Evolutionary conservation across 2,888 invertebrate species (phyloP), one percentile per base, ranked within the genome.

Genomic region (Xestia ashworthii): DNA sequence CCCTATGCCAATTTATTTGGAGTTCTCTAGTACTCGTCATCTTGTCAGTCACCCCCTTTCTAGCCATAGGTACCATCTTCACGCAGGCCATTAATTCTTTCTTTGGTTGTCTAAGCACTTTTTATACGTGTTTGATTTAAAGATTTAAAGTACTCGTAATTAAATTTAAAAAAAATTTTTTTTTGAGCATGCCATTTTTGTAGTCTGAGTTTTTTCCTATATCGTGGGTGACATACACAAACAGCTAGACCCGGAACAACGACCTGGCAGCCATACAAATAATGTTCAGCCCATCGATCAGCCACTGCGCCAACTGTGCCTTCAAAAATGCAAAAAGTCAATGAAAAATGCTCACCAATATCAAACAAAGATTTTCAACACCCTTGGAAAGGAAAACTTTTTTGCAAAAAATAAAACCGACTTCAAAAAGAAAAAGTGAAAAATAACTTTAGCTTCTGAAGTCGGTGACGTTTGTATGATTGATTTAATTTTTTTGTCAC

Each of bases 301-400:
- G 44, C 44, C 44, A 44, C 44, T 44, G 44, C 44, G 58, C 14
- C 14, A 25, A 58, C 6, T 5, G 25, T 58, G 14, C 25, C 25
- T 5, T 25, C 58, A 25, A 58, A 58, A 25, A 11, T 25, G 1
- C 4, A 62, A 62, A 38, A 38, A 14, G 25, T 6, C 5, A 58
- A 64, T 64, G 19, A 64, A 5, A 62, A 64, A 64, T 38, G 38
- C 22, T 41, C 11, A 64, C 38, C 38, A 11, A 0, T 64, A 22
- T 64, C 64, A 64, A 64, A 41, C 38, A 41, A 64, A 41, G 41
- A 22, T 41, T 64, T 64, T 41, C 62, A 41, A 41, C 62, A 64
- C 22, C 2, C 41, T 38, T 64, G 41, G 5, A 44, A 16, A n/a
- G 12, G 44, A 25, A 44, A n/a, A n/a, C n/a, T n/a, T n/a, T n/a